A percentile compares a stretch with the other conserved stretches of the same genome.
phyloP scores from a whole-genome alignment of 2,797 vertebrate species.

The Xyrichtys novacula region DNA sequence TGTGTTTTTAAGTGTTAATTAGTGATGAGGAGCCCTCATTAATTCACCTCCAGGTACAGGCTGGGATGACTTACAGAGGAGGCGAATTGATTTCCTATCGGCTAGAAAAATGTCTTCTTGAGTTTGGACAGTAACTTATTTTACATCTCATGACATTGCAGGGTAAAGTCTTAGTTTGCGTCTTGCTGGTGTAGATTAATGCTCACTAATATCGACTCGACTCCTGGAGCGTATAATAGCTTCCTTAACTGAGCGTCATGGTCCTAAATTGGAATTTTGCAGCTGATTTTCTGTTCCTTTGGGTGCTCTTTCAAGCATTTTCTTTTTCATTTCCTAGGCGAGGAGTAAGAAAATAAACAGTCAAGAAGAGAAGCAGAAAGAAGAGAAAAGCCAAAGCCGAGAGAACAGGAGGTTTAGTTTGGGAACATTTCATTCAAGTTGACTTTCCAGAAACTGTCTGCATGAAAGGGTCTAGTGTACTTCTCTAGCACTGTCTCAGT shows the following conservation, averaged over 20 bases:
- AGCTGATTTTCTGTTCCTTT: constrained; percentile 26
- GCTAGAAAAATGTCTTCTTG: constrained; percentile 46
- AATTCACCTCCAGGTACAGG: constrained; percentile 34
- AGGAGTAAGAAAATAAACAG: constrained; percentile 17
- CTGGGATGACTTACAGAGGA: constrained; percentile 28
- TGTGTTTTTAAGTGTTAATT: constrained; percentile 70
- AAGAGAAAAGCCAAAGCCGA: constrained; percentile 12
- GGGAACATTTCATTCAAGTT: constrained; percentile 4
- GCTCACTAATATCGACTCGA: constrained; percentile 46
- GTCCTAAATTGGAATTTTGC: constrained; percentile 34
- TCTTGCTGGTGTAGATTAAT: constrained; percentile 38
- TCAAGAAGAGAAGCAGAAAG: constrained; percentile 2
- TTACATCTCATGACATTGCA: constrained; percentile 46
- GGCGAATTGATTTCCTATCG: constrained; percentile 56
- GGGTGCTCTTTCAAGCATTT: constrained; percentile 20
- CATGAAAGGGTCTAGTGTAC: constrained; percentile 22
- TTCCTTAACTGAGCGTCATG: constrained; percentile 39
- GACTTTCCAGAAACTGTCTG: constrained; percentile 19
- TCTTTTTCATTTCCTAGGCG: constrained; percentile 33
- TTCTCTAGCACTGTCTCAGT: constrained; percentile 21
- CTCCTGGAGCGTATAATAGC: constrained; percentile 55
- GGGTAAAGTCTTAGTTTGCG: constrained; percentile 28
- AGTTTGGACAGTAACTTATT: constrained; percentile 35
- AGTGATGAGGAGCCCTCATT: constrained; percentile 57
- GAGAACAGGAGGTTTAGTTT: constrained; percentile 12